Evolutionary conservation across 1,140 invertebrate species (phyloP).

Genomic region (Halictus rubicundus): DNA sequence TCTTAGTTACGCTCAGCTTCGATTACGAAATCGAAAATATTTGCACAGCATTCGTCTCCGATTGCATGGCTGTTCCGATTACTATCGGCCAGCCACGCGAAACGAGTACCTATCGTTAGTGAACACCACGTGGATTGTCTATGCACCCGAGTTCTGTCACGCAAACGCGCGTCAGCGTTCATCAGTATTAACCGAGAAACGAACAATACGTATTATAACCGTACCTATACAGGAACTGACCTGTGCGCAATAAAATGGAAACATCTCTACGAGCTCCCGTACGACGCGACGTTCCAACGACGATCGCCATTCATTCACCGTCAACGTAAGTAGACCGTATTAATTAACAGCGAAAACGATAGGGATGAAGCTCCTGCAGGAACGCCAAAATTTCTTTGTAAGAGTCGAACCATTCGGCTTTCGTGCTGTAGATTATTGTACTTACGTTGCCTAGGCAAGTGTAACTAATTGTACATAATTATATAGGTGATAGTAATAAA

Average conservation of each 20-base stretch:
- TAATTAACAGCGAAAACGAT: slow-evolving; percentile 3
- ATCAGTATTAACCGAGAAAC: slow-evolving; percentile 14
- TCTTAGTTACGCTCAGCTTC: neutral
- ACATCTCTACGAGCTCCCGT: slow-evolving; percentile 36
- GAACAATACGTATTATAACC: slow-evolving; percentile 19
- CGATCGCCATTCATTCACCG: slow-evolving; percentile 2
- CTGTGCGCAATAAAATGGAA: slow-evolving; percentile 26
- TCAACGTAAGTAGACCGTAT: neutral
- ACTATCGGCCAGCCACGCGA: neutral
- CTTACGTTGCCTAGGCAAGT: slow-evolving; percentile 58
- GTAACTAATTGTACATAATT: slow-evolving; percentile 65
- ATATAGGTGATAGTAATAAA: slow-evolving; percentile 65
- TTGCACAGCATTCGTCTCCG: neutral
- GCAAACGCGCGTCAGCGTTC: neutral
- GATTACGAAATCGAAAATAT: neutral
- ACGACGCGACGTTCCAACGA: slow-evolving; percentile 5
- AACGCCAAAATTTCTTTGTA: slow-evolving; percentile 4
- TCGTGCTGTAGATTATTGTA: slow-evolving; percentile 48
- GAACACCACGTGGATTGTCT: neutral
- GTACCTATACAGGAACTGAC: slow-evolving; percentile 42
- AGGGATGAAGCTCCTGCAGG: neutral
- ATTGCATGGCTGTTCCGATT: neutral
- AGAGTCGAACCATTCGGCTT: slow-evolving; percentile 15
- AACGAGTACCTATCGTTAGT: neutral
- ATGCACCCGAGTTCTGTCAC: slow-evolving; percentile 7